Evolutionary conservation across 2,113 vertebrate genomes (phyloP).

Genomic region (Tetraodon nigroviridis): DNA sequence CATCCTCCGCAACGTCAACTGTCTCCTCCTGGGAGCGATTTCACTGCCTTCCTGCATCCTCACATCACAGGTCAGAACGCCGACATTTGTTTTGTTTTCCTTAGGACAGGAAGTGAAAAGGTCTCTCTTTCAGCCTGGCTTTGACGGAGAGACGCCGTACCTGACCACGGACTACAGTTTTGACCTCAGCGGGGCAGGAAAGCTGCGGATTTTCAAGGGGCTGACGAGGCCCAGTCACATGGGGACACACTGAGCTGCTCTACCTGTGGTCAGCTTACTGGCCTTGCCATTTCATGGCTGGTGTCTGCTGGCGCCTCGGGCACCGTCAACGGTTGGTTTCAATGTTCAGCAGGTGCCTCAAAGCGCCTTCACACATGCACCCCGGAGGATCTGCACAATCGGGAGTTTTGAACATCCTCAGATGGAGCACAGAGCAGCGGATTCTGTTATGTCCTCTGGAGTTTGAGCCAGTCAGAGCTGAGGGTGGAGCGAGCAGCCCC

Average conservation of each 20-base stretch:
- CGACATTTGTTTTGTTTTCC: slow-evolving; percentile 8
- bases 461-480: no score
- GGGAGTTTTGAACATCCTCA: slow-evolving; percentile 2
- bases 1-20: slow-evolving; percentile 82
- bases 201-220: slow-evolving; percentile 76
- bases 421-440: background rate
- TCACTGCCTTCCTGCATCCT: slow-evolving; percentile 80
- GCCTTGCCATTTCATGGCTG: slow-evolving; percentile 15
- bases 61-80: slow-evolving; percentile 80
- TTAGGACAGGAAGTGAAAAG: no score
- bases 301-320: background rate
- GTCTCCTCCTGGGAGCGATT: slow-evolving; percentile 83
- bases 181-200: slow-evolving; percentile 80
- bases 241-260: slow-evolving; percentile 24
- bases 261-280: background rate
- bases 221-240: slow-evolving; percentile 54
- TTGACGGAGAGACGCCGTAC: slow-evolving; percentile 82
- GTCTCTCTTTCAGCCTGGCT: slow-evolving; percentile 70
- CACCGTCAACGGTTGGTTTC: background rate
- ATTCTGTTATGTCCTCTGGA: background rate
- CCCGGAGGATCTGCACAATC: no score
- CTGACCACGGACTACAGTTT: slow-evolving; percentile 87
- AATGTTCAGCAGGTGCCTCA: background rate
- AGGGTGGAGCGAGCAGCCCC: no score
- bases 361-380: no score